These are phyloP conservation scores for Ispidina lecontei DNA, from an alignment of 2,797 vertebrate genomes.

Conservation along the genomic window DNA sequence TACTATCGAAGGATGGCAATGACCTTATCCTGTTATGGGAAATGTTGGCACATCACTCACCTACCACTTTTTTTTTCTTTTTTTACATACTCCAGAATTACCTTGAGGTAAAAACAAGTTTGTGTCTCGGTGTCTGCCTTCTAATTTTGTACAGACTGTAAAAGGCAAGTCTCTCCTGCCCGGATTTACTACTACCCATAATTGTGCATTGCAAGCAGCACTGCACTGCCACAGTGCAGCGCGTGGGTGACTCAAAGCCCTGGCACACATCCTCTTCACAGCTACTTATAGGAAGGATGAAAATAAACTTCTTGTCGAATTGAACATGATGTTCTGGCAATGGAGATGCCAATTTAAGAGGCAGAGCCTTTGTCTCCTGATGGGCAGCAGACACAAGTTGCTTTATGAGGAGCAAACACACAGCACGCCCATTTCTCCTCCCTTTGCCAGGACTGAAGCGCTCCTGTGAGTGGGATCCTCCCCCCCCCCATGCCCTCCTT, in stretches of 20 bases:
- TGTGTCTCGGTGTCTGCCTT: conserved; percentile 30
- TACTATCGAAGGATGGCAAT: background rate
- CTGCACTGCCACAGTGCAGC: background rate
- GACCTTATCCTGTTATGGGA: background rate
- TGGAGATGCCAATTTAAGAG: conserved; percentile 41
- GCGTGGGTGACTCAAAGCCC: conserved; percentile 48
- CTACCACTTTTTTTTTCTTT: background rate
- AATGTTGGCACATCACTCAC: background rate
- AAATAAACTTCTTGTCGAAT: conserved; percentile 62
- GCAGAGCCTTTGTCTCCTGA: background rate
- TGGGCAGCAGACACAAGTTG: background rate
- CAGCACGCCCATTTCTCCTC: background rate
- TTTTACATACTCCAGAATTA: background rate
- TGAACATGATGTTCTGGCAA: conserved; percentile 62
- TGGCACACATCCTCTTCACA: conserved; percentile 35
- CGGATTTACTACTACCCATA: conserved; percentile 59
- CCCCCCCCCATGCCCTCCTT: background rate
- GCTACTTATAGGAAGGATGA: conserved; percentile 59
- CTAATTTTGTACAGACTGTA: conserved; percentile 37
- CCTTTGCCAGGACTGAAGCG: background rate
- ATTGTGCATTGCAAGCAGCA: conserved; percentile 34
- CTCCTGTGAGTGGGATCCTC: background rate
- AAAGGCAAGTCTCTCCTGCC: conserved; percentile 27
- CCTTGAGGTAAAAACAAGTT: background rate
- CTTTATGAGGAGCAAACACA: background rate